Evolutionary conservation across 2,888 invertebrate species (phyloP), one percentile per base, ranked within the genome.

Genomic region (Synergus gifuensis): DNA sequence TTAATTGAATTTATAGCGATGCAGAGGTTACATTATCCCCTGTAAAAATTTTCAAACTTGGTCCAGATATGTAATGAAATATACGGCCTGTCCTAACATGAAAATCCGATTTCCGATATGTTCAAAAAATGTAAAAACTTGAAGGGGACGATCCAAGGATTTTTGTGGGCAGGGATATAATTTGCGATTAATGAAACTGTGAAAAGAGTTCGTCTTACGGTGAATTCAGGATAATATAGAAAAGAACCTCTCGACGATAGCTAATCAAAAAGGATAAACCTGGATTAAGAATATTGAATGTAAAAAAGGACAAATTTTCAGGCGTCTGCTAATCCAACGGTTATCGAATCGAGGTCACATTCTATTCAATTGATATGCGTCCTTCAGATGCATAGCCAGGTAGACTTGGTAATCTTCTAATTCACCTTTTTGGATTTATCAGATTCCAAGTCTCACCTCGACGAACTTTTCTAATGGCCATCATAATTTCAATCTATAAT

Each of bases 271-370:
- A 83, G 86, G 87, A 89, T 88, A 85, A 86, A 79, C 77, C 76
- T 76, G 85, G 86, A 88, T 89, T 88, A 87, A 87, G 87, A 85
- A 86, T 87, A 87, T 87, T 86, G 87, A 85, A 87, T 86, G 85
- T 84, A 82, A 84, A 82, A 82, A 84, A 69, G 83, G 64, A 78
- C 36, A 4, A 5, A 79, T 82, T 79, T 78, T 49, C 76, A 73
- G 46, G 46, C 62, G 42, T 54, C 69, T 73, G 28, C 49, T 85
- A 84, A 86, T 85, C 85, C 83, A 82, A 76, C 77, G 82, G 82
- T 78, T 79, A 80, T 77, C 77, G 87, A 87, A 88, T 87, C 85
- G 88, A 78, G 88, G 89, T 88, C 87, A 87, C 84, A 83, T 83
- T 82, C 86, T 81, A 85, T 85, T 87, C 84, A 85, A n/a, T n/a